Conservation (phyloP, 2,888 invertebrate genomes). For the Spodoptera picta region DNA sequence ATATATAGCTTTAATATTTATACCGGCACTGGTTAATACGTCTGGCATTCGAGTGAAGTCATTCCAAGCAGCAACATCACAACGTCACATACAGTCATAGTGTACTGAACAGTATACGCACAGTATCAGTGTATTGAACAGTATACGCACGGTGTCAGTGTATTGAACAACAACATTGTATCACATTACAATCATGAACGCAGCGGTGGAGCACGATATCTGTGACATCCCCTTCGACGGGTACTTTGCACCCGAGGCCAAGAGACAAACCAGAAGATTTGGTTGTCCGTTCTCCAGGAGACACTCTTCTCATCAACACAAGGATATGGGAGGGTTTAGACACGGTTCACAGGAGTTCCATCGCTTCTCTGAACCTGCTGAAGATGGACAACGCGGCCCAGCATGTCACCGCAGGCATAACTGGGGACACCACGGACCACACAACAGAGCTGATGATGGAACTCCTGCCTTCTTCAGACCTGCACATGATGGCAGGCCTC, state of each 20-base stretch:
- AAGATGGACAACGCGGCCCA: neutral
- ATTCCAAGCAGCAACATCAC: slow-evolving; percentile 11
- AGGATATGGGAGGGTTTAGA: slow-evolving; percentile 14
- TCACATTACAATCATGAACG: slow-evolving; percentile 15
- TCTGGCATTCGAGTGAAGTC: slow-evolving; percentile 23
- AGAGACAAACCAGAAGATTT: slow-evolving; percentile 15
- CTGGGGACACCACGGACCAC: slow-evolving; percentile 7
- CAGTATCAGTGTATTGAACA: too few relatives aligned
- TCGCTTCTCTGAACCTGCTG: slow-evolving; percentile 1
- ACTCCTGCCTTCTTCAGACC: slow-evolving; percentile 1
- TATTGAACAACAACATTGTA: too few relatives aligned
- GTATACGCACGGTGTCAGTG: too few relatives aligned
- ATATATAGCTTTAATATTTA: slow-evolving; percentile 19
- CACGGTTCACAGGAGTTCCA: neutral
- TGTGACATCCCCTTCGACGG: slow-evolving; percentile 36
- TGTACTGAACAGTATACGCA: too few relatives aligned
- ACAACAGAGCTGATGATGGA: neutral
- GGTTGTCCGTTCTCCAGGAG: slow-evolving; percentile 1
- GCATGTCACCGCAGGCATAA: neutral
- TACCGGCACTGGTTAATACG: neutral
- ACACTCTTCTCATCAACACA: slow-evolving; percentile 9
- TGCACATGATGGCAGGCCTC: slow-evolving; percentile 2
- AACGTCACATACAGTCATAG: too few relatives aligned
- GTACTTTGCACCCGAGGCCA: slow-evolving; percentile 16
- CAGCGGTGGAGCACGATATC: slow-evolving; percentile 14